Evolutionary conservation across 1,140 invertebrate genomes (phyloP).

Genomic region (Diploscapter pachys): DNA sequence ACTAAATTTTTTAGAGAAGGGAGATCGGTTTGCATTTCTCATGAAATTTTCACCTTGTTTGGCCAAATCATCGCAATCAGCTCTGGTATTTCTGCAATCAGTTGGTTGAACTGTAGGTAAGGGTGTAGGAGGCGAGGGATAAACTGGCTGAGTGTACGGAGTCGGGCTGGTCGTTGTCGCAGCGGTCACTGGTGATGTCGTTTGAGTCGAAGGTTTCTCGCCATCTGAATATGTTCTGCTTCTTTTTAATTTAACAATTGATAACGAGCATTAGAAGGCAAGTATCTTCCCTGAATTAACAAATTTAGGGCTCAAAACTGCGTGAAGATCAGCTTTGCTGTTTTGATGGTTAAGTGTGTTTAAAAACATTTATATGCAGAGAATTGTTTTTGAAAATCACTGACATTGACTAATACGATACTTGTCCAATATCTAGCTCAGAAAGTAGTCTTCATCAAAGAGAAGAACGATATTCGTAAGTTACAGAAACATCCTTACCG

Average conservation of each 20-base stretch:
- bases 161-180: neutral
- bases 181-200: slow-evolving; percentile 5
- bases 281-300: too few relatives aligned
- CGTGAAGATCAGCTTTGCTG: too few relatives aligned
- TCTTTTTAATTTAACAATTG: neutral
- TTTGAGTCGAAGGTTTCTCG: slow-evolving; percentile 17
- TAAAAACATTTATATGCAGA: too few relatives aligned
- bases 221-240: slow-evolving; percentile 1
- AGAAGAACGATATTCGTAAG: too few relatives aligned
- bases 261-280: slow-evolving; percentile 1
- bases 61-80: slow-evolving; percentile 50
- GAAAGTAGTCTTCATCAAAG: too few relatives aligned
- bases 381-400: too few relatives aligned
- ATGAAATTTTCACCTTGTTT: slow-evolving; percentile 41
- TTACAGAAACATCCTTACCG: slow-evolving; percentile 7
- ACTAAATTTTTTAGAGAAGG: too few relatives aligned
- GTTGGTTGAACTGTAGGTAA: slow-evolving; percentile 4
- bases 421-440: too few relatives aligned
- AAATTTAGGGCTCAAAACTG: too few relatives aligned
- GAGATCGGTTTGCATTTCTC: neutral
- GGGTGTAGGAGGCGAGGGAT: neutral
- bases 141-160: too few relatives aligned
- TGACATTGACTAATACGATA: too few relatives aligned
- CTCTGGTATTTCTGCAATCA: slow-evolving; percentile 46
- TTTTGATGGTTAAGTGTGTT: too few relatives aligned